Evolutionary conservation across 2,113 vertebrate genomes (phyloP).

Genomic region (Micromys minutus): DNA sequence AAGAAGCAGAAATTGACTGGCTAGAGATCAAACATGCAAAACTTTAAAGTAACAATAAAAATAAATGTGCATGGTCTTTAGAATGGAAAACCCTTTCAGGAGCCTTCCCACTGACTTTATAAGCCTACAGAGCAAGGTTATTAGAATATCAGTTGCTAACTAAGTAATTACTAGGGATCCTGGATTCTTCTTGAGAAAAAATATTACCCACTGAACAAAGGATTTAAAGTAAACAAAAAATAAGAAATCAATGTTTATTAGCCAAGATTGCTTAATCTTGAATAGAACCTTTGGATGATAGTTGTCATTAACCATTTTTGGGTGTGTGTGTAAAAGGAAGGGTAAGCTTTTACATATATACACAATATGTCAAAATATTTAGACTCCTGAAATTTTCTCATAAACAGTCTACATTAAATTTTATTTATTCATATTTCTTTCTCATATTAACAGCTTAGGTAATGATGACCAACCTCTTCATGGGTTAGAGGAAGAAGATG

Average conservation of each 20-base stretch:
- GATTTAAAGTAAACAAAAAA: background rate
- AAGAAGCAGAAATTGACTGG: constrained; percentile 25
- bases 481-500: background rate
- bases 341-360: background rate
- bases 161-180: background rate
- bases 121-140: background rate
- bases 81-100: background rate
- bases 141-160: background rate
- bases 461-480: background rate
- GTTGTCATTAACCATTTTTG: background rate
- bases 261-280: background rate
- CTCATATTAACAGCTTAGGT: background rate
- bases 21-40: constrained; percentile 53
- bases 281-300: background rate
- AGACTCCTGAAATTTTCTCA: background rate
- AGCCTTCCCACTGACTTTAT: background rate
- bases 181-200: background rate
- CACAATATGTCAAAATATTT: background rate
- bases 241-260: background rate
- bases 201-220: background rate
- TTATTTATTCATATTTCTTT: background rate
- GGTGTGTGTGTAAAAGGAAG: background rate
- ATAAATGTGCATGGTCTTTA: constrained; percentile 7
- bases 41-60: constrained; percentile 53
- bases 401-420: background rate